phyloP scores from a whole-genome alignment of 2,797 vertebrate genomes.

The Anisognathus igniventris region DNA sequence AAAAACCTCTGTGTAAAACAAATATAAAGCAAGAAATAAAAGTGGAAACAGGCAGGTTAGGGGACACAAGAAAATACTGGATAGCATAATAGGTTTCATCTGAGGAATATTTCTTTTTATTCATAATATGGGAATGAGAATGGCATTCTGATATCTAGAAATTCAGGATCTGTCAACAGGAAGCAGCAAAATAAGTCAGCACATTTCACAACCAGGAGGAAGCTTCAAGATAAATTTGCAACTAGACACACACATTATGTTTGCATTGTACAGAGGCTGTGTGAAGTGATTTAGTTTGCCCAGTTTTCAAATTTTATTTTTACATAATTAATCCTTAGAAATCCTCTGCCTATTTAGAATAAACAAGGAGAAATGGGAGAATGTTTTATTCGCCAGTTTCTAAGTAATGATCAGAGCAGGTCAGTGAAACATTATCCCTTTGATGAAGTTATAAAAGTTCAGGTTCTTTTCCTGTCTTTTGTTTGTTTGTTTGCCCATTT shows the following conservation, averaged over 20 bases:
- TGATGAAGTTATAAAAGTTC: neutral
- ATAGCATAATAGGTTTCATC: neutral
- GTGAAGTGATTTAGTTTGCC: neutral
- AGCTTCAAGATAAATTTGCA: neutral
- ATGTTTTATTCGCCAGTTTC: neutral
- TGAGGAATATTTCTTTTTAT: neutral
- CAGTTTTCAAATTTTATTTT: neutral
- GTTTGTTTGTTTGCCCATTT: slow-evolving; percentile 1
- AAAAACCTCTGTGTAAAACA: neutral
- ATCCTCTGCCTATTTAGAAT: neutral
- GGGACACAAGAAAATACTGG: neutral
- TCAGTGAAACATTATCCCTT: neutral
- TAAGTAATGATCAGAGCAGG: neutral
- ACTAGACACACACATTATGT: neutral
- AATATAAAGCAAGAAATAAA: neutral
- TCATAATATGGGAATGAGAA: neutral
- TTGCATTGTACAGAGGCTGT: neutral
- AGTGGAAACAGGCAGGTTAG: neutral
- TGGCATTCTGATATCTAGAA: neutral
- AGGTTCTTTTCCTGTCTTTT: neutral
- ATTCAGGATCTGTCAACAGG: neutral
- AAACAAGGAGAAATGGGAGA: neutral
- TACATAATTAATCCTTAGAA: neutral
- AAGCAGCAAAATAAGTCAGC: neutral
- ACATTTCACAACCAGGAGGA: neutral